Percentiles rank a stretch among this genome's conserved stretches.
Conservation (phyloP, 2,113 vertebrate species). For the Brienomyrus brachyistius region DNA sequence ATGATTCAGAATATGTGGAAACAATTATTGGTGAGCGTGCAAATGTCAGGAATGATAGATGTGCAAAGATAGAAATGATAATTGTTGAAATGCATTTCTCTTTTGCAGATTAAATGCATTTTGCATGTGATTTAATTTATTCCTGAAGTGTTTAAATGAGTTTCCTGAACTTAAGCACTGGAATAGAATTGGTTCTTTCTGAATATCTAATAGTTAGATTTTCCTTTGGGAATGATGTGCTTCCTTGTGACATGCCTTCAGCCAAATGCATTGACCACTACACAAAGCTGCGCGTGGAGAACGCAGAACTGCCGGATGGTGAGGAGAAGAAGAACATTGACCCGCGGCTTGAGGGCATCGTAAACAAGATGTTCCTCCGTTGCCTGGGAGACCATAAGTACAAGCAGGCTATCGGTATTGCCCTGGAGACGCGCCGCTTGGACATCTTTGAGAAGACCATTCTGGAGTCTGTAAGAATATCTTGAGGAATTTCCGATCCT, state of each 20-base stretch:
- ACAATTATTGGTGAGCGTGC: slow-evolving; percentile 87
- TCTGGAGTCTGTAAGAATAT: slow-evolving; percentile 70
- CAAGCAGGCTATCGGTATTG: slow-evolving; percentile 95
- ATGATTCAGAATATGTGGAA: slow-evolving; percentile 97
- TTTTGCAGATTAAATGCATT: not conserved
- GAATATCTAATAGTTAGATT: not conserved
- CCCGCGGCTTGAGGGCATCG: slow-evolving; percentile 89
- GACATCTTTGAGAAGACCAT: slow-evolving; percentile 97
- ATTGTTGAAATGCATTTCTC: not conserved
- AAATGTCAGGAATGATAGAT: not conserved
- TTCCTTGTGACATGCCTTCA: slow-evolving; percentile 37
- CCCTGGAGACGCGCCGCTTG: slow-evolving; percentile 86
- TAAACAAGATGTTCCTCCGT: slow-evolving; percentile 97
- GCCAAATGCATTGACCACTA: slow-evolving; percentile 99
- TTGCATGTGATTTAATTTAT: not conserved
- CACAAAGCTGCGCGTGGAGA: slow-evolving; percentile 94
- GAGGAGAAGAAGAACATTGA: slow-evolving; percentile 89
- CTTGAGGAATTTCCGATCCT: slow-evolving; percentile 28
- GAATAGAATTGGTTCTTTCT: not conserved
- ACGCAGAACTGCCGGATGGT: slow-evolving; percentile 83
- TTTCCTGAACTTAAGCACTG: not conserved
- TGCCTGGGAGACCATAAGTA: slow-evolving; percentile 97
- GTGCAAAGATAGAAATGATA: not conserved
- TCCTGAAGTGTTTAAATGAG: not conserved
- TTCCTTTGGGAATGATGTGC: not conserved